Evolutionary conservation across 2,888 invertebrate genomes (phyloP), one percentile per base, ranked within the genome.

Genomic region (Leucozona laternaria): DNA sequence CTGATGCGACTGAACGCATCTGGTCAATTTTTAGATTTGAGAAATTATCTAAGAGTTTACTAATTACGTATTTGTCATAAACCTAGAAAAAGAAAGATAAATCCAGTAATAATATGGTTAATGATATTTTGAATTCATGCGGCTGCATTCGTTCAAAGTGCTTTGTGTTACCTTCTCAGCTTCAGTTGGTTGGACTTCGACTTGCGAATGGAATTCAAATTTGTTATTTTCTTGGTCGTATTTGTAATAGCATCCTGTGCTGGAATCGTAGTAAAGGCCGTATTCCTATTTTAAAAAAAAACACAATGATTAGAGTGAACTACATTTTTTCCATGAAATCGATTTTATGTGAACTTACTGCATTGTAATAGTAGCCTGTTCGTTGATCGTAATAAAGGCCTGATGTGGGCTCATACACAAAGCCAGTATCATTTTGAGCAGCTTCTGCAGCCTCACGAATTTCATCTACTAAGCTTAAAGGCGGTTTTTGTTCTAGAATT

Each of bases 331-430:
- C n/a, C 34, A 22, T n/a, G 10, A 8, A 28, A 15, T 53, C 25
- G 15, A 28, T n/a, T 17, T 17, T 64, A 66, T 37, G 60, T 53
- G 4, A 25, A 94, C 94, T 93, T 94, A 97, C 97, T 89, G 97
- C 95, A 93, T 97, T 97, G 91, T 97, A 98, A 93, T 98, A 98
- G 93, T 97, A 98, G 85, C 97, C 97, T 88, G 97, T 96, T 90
- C 95, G 96, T 89, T 96, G 96, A 92, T 98, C 97, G 92, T 97
- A 97, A 92, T 97, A 98, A 93, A 97, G 94, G 88, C 97, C 97
- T 28, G 96, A 96, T 3, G 96, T 96, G 90, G 96, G 95, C 88
- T 98, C 97, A 92, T 96, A 97, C 34, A 97, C 96, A 94, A 97
- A 97, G 20, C 96, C 96, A 60, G 95, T 95, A 88, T 96, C 94